Conservation (phyloP, 2,888 invertebrate genomes). For the Lomographa bimaculata region DNA sequence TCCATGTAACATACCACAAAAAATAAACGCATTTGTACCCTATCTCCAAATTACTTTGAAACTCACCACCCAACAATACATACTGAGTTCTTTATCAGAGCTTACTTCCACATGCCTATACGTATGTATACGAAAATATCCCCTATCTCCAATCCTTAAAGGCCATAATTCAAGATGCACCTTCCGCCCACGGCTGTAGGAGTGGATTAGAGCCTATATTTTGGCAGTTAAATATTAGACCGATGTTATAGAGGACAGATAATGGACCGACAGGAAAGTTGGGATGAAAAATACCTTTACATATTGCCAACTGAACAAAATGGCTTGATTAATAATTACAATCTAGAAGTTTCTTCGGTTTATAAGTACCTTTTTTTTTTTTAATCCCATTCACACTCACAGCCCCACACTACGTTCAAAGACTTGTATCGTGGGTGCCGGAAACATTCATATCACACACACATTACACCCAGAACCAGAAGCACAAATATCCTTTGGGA, state of each 20-base stretch:
- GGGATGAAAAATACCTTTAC: no score
- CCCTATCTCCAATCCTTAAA: slow-evolving; percentile 23
- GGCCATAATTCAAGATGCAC: slow-evolving; percentile 25
- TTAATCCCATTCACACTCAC: no score
- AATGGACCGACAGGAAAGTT: neutral
- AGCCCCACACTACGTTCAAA: no score
- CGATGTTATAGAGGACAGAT: slow-evolving; percentile 4
- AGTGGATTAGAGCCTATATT: slow-evolving; percentile 28
- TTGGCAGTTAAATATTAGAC: slow-evolving; percentile 21
- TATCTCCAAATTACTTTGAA: slow-evolving; percentile 5
- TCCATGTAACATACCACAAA: no score
- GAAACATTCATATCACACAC: no score
- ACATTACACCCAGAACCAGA: no score
- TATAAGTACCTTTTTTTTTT: no score
- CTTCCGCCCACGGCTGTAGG: slow-evolving; percentile 22
- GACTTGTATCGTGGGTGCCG: no score
- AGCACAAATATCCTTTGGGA: no score
- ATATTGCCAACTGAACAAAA: no score
- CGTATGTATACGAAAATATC: slow-evolving; percentile 22
- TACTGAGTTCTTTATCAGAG: slow-evolving; percentile 21
- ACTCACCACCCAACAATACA: slow-evolving; percentile 10
- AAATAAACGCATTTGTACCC: slow-evolving; percentile 1
- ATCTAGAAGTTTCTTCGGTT: no score
- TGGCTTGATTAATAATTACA: no score
- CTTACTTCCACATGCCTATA: slow-evolving; percentile 4